Base-by-base conservation (phyloP, 2,797 vertebrate species). In the Galagoides demidoff region DNA sequence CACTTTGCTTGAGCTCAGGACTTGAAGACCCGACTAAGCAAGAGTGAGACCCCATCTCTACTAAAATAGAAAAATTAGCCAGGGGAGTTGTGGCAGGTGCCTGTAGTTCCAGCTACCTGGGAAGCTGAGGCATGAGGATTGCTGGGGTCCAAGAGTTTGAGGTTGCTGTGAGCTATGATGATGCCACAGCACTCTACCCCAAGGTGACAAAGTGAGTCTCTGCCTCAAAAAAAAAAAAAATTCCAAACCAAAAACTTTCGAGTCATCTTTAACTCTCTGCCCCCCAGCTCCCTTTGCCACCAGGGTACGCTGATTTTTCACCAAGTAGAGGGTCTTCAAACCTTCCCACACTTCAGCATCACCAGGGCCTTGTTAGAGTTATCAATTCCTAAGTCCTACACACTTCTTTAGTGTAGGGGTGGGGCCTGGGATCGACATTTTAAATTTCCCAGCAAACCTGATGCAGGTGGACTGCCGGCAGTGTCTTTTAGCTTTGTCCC, bases 401-500 rank as follows among this genome's bases (percentile, higher is more conserved):
- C 37, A 11, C 19, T 6, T 87, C 57, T 92, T 73, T 20, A 68
- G n/a, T 77, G 4, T 71, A 29, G 34, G 43, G 11, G 16, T 39
- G 5, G 23, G 37, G 29, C 55, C n/a, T 85, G 49, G 25, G 12
- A 49, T 79, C 68, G 64, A 37, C 34, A 73, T 66, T 81, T 95
- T 82, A 78, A 76, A 87, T 27, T 79, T 89, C 43, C 43, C 12
- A 31, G 52, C 22, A 70, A 70, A 59, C 12, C 37, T 55, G n/a
- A 27, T 13, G 29, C 3, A 3, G 34, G 23, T 85, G 70, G 52
- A 81, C 27, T 20, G 11, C 34, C 55, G 34, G 61, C 39, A 17
- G 16, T 79, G 52, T 78, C 77, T 82, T 74, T 87, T 25, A 43
- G 25, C 29, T 92, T 94, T 92, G 55, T 92, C 76, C 85, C 85